Conservation (phyloP, 2,888 invertebrate genomes). For the Deroplatys truncata region DNA sequence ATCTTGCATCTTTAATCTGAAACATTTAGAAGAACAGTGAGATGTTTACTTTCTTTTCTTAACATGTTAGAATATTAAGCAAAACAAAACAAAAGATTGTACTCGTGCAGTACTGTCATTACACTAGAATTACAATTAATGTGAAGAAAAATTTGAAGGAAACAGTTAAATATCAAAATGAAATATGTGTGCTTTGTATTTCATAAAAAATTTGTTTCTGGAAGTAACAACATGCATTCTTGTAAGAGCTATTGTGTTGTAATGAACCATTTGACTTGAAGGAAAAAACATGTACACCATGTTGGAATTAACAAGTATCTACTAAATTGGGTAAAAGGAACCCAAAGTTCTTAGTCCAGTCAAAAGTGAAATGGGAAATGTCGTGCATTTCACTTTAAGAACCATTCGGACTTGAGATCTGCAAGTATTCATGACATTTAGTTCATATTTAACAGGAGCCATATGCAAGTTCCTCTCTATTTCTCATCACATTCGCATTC, state of each 20-base stretch:
- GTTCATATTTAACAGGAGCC: background rate
- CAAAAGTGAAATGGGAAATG: background rate
- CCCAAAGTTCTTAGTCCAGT: background rate
- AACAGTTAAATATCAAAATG: background rate
- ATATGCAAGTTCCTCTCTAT: background rate
- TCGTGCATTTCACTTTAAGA: background rate
- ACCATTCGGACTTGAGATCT: background rate
- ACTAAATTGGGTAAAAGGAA: background rate
- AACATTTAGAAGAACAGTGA: constrained; percentile 12
- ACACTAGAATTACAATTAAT: background rate
- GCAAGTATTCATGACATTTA: background rate
- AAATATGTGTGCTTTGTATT: background rate
- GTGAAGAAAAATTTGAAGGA: background rate
- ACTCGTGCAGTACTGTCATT: background rate
- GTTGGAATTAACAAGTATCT: background rate
- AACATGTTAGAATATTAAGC: background rate
- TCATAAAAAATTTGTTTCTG: background rate
- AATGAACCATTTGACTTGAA: background rate
- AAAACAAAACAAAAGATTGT: background rate
- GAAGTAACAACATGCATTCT: background rate
- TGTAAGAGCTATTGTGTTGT: background rate
- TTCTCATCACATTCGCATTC: background rate
- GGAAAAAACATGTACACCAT: background rate
- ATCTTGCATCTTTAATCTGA: background rate
- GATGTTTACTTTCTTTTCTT: background rate